Base-by-base conservation (phyloP, 2,113 vertebrate genomes). In the Neotoma lepida region DNA sequence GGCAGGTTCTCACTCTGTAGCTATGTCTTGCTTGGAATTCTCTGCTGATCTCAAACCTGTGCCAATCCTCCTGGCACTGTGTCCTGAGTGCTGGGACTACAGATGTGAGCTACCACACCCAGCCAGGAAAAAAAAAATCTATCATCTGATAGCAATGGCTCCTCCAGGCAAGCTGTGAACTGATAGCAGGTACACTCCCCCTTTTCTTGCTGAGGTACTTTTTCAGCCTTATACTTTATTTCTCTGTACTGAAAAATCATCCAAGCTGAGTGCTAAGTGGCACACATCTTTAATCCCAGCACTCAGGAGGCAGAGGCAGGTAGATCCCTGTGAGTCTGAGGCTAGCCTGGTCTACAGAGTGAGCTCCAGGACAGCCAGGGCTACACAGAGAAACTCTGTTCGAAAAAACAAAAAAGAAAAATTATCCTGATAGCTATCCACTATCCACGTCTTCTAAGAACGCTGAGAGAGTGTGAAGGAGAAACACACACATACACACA, bases 181-280 rank as follows among this genome's bases (percentile, higher is more conserved):
- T 77, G 77, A 74, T 2, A 51, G 44, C 15, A 64, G 35, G 44
- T 39, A 1, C 41, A 44, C 56, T 58, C 74, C 70, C 74, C 44
- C 51, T 46, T 95, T 87, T 63, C 63, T 41, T 58, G 28, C 86
- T 18, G 51, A 73, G 30, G 54, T 58, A 44, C 41, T 78, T 26
- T 44, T 92, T 86, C 30, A 61, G 74, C n/a, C 63, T 93, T 56
- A 92, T 88, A 77, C 61, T 78, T 77, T 71, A 73, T 81, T 94
- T 90, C 90, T 86, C 58, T 92, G 1, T 66, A 46, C 61, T 54
- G 93, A 73, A 82, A 94, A 90, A 88, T 26, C 35, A 66, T 30
- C 46, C 54, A 58, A 49, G 74, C 28, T 28, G 12, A 44, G 44
- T 46, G 44, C 44, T 76, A 44, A n/a, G 26, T 46, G 7, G 24